These are phyloP conservation scores for Empis stercorea DNA, from an alignment of 2,888 invertebrate genomes.

Conservation along the genomic window DNA sequence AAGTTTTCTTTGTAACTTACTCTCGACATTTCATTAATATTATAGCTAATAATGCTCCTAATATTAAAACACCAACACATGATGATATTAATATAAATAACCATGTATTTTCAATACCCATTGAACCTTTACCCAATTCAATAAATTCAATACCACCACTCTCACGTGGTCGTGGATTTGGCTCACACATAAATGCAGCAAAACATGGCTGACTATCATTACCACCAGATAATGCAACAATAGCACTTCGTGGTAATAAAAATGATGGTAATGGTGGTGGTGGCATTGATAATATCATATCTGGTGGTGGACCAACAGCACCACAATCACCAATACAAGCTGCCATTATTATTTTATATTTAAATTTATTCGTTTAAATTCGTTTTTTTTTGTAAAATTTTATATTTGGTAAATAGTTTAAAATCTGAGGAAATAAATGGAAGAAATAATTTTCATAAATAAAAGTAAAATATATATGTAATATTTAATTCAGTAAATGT, in stretches of 20 bases:
- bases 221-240: constrained; percentile 33
- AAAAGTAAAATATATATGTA: too few relatives aligned
- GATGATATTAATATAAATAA: constrained; percentile 65
- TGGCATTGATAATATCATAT: constrained; percentile 68
- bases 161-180: constrained; percentile 42
- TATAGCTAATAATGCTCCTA: constrained; percentile 64
- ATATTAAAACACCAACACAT: constrained; percentile 63
- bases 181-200: constrained; percentile 49
- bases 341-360: constrained; percentile 18
- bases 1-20: constrained; percentile 34
- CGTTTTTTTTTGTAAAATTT: neutral
- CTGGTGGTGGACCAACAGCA: constrained; percentile 48
- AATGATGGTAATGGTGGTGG: constrained; percentile 75
- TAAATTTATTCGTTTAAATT: too few relatives aligned
- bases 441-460: too few relatives aligned
- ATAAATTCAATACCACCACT: constrained; percentile 65
- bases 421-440: too few relatives aligned
- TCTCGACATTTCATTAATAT: constrained; percentile 72
- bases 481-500: too few relatives aligned
- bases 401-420: too few relatives aligned
- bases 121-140: constrained; percentile 53
- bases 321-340: constrained; percentile 33
- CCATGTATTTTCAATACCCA: constrained; percentile 61
- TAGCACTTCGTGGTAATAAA: constrained; percentile 37
- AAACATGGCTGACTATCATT: constrained; percentile 53